Evolutionary conservation across 2,888 invertebrate species (phyloP), one percentile per base, ranked within the genome.

Genomic region (Diachrysia chrysitis): DNA sequence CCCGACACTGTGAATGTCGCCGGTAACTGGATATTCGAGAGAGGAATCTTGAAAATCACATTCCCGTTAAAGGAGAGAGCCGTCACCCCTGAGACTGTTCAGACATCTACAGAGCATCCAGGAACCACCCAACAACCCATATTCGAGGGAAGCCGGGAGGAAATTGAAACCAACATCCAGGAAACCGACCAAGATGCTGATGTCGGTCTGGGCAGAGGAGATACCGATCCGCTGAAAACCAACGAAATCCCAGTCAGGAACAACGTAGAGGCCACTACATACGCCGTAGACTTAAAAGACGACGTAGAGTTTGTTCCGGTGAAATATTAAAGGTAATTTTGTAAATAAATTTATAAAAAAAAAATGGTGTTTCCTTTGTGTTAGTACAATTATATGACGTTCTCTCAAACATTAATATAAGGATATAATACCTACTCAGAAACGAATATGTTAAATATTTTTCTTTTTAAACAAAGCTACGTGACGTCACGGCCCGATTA

Each of bases 231-330:
- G 12, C 14, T 91, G 2, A 51, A 74, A 16, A 91, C 89, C 0
- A 92, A 93, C 59, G 88, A 87, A 58, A 87, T 92, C 12, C 76
- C 87, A 0, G 35, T 66, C 37, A 69, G 55, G 0, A 66, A 66
- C 16, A 23, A 58, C 0, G 87, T 92, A 0, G 93, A 94, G 81
- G 91, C 91, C 0, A 93, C 94, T 0, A 94, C 93, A 0, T 93
- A 94, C 73, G 86, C 93, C 0, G 93, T 94, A 0, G 91, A 93
- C 62, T 66, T 92, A 23, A 91, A 90, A 23, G 85, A 91, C 58
- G 92, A 93, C 9, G 80, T 90, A 0, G 94, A 94, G 60, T 94
- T 94, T 68, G 92, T 94, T 14, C 92, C 93, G 1, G 84, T 92
- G 17, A 84, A 75, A 55, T 89, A 86, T 76, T 84, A 84, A 63